Evolutionary conservation across 2,888 invertebrate species (phyloP).

Genomic region (Troides aeacus): DNA sequence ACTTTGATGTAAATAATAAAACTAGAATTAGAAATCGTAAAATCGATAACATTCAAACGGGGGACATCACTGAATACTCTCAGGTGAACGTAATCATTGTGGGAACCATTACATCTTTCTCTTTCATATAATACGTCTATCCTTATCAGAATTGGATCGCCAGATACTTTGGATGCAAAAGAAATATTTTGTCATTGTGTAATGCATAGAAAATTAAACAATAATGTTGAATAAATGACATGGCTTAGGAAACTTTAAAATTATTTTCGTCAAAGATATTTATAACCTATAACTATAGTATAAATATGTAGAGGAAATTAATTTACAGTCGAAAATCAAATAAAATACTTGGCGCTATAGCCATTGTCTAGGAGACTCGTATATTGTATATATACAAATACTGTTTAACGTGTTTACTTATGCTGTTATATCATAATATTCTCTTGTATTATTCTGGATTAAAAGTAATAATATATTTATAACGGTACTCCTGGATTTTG

Average conservation of each 20-base stretch:
- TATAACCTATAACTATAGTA: neutral
- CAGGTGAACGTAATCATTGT: slow-evolving; percentile 78
- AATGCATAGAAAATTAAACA: neutral
- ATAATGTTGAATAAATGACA: neutral
- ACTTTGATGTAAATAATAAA: neutral
- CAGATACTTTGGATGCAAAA: slow-evolving; percentile 51
- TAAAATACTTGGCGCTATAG: no score
- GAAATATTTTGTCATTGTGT: slow-evolving; percentile 12
- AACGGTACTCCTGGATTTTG: no score
- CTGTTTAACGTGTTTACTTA: no score
- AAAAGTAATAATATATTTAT: no score
- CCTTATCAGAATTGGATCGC: slow-evolving; percentile 62
- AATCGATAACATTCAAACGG: slow-evolving; percentile 10
- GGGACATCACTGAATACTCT: slow-evolving; percentile 44
- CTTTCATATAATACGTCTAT: slow-evolving; percentile 52
- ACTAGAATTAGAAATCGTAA: neutral
- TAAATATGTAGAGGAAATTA: neutral
- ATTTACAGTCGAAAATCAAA: neutral
- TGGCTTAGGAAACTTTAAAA: no score
- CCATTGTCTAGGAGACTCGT: no score
- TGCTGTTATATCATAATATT: no score
- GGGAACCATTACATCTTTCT: slow-evolving; percentile 70
- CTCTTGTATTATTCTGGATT: no score
- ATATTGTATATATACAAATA: no score
- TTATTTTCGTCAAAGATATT: neutral